Base-by-base conservation (phyloP, 2,888 invertebrate genomes). In the Monoplex corrugatus region DNA sequence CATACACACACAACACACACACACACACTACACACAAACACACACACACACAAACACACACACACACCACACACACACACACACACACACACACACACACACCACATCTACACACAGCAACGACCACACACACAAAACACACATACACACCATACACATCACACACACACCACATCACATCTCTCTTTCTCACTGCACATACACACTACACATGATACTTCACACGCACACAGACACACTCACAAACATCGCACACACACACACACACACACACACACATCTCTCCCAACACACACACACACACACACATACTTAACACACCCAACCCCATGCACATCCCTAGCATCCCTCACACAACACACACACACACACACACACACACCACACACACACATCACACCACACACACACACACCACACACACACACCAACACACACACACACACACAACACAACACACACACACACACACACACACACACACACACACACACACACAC, bases 401-500 rank as follows among this genome's bases (percentile, higher is more conserved):
- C 75, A 32, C 75, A 75, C 35, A 35, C 75, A 35, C 75, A 75
- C 28, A 35, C 32, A 35, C 8, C 78, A 38, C 78, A 28, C 78
- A 78, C 78, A 78, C 78, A 78, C 78, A 78, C 78, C 32, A 32
- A 78, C 35, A 35, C 35, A 78, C 78, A 78, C 78, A 78, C 78
- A 78, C 78, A 19, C 23, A 19, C 78, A 78, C 78, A 78, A 32
- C 5, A 32, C 32, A 32, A 78, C 78, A 78, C 78, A 78, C 78
- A 78, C 78, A 78, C 78, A 78, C 78, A 78, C 78, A 78, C 78
- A 78, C 78, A 78, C 78, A 78, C 82, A 82, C 82, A 82, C 82
- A 82, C 82, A 82, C 82, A 82, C 82, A 82, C 82, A 82, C 44
- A 82, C 82, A 82, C 43, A 28, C 43, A 44, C 82, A 44, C 82